Evolutionary conservation across 1,140 invertebrate species (phyloP), one percentile per base, ranked within the genome.

Genomic region (Zaprionus nigranus): DNA sequence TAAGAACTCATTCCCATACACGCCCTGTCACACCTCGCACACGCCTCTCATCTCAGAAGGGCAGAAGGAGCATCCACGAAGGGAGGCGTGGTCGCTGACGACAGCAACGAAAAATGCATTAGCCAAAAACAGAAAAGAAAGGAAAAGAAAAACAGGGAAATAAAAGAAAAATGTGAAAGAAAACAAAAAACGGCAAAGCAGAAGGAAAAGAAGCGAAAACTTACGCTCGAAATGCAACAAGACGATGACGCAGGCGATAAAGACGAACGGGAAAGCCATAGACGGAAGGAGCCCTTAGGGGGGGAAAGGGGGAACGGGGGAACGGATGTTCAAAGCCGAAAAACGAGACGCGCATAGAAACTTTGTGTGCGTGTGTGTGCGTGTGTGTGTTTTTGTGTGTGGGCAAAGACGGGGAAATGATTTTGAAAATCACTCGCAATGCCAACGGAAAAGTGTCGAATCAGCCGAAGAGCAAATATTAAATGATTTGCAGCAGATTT

Each of bases 401-500:
- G 26, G 49, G 30, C 17, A 13, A 26, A 46, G 28, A 34, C 20
- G 13, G 51, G 51, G 26, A 36, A 81, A 84, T 71, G 78, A 78
- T 78, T 85, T 78, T 67, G 66, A 58, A 72, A 83, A 79, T 82
- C 82, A 75, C 76, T 79, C 43, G 58, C 43, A 69, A 43, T 63
- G 74, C 75, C 71, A 58, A 76, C 26, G 76, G 54, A 82, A 86
- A 85, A 79, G 64, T 79, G 76, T 71, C 51, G 75, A 84, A 77
- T 82, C 72, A 79, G 77, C 77, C 63, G 68, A 82, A 81, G 67
- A 68, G 59, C 56, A 78, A 78, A 82, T 79, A 82, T 81, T 75
- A 81, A 81, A 81, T 72, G 79, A 81, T 82, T 82, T 81, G 74
- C 74, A 81, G 62, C 67, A 81, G 75, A 74, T 74, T 74, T 80